A percentile compares a stretch with the other conserved stretches of the same genome.
Evolutionary conservation across 2,113 vertebrate species (phyloP).

Genomic region (Agapornis roseicollis): DNA sequence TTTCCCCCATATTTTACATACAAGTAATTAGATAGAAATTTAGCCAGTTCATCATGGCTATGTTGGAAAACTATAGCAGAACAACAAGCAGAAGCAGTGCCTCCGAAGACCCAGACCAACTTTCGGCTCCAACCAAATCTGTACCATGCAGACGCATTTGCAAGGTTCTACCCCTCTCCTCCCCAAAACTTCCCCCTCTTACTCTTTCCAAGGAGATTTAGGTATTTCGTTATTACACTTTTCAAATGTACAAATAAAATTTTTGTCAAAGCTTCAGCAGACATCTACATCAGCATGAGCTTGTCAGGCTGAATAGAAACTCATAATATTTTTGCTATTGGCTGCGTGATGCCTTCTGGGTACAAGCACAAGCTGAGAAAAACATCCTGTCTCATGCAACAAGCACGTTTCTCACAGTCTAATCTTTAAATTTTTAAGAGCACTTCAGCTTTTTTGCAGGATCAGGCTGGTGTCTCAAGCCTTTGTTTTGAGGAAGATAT

Average conservation of each 20-base stretch:
- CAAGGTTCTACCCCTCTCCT: neutral
- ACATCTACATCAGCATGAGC: neutral
- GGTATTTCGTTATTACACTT: neutral
- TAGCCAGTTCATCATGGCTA: neutral
- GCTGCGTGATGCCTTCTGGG: conserved; percentile 11
- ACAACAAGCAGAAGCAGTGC: neutral
- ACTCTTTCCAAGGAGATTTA: neutral
- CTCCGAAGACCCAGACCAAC: neutral
- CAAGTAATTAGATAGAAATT: neutral
- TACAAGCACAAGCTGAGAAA: neutral
- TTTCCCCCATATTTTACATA: rapidly evolving
- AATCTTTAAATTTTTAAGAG: conserved; percentile 35
- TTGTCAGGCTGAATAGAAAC: neutral
- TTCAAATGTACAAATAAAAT: neutral
- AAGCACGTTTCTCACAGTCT: neutral
- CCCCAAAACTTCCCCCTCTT: neutral
- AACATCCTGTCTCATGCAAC: neutral
- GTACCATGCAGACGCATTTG: neutral
- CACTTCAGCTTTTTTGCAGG: neutral
- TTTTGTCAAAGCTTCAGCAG: neutral
- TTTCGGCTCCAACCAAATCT: rapidly evolving
- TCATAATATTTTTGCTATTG: neutral
- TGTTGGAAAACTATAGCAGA: neutral
- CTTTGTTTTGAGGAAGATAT: conserved; percentile 10
- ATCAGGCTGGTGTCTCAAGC: neutral